Percentiles rank a stretch among this genome's conserved stretches.
These are phyloP conservation scores for Psittacula echo DNA, from an alignment of 2,797 vertebrate genomes.

Conservation along the genomic window DNA sequence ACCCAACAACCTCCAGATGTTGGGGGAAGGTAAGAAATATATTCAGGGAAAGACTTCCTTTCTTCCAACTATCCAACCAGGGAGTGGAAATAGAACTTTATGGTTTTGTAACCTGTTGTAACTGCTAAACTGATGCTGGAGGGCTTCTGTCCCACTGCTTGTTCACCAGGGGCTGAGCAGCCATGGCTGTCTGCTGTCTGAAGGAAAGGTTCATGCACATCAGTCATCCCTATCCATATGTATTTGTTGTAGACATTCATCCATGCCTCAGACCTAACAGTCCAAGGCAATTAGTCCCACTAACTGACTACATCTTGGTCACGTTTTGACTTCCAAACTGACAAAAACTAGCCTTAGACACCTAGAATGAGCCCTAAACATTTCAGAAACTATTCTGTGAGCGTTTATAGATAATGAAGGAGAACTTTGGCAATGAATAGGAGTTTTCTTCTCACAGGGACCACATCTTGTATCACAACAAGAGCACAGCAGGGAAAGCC, in stretches of 20 bases:
- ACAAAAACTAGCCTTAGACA: background rate
- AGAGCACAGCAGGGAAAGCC: background rate
- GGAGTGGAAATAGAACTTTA: background rate
- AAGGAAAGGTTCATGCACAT: fast-evolving
- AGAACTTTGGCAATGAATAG: background rate
- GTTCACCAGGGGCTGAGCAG: background rate
- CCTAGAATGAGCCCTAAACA: background rate
- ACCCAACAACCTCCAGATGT: background rate
- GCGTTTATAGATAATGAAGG: background rate
- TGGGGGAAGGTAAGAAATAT: background rate
- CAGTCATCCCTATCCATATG: too few species aligned
- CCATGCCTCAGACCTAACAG: background rate
- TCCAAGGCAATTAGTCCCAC: background rate
- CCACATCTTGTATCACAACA: background rate
- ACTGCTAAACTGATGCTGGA: background rate
- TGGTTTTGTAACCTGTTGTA: background rate
- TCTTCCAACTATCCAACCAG: fast-evolving
- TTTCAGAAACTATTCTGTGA: background rate
- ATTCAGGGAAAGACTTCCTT: background rate
- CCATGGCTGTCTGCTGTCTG: background rate
- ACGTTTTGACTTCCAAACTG: background rate
- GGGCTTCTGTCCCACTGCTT: background rate
- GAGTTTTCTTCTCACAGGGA: background rate
- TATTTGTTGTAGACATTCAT: background rate
- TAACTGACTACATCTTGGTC: background rate